These are phyloP conservation scores for Bambusicola thoracicus DNA, from an alignment of 2,113 vertebrate genomes.

Conservation along the genomic window DNA sequence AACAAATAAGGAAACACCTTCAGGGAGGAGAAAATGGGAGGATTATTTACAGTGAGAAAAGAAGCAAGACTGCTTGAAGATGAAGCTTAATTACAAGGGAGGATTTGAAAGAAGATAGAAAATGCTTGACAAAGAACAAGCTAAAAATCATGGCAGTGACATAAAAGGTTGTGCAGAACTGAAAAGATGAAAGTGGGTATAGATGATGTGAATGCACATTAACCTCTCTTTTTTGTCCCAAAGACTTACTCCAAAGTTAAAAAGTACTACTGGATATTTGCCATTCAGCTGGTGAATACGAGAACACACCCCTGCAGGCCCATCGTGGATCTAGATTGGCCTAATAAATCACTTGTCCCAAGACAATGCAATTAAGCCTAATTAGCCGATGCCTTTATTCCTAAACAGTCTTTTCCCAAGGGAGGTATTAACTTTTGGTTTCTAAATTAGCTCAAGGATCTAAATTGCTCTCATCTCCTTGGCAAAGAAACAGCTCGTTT, in stretches of 20 bases:
- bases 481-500: constrained; percentile 45
- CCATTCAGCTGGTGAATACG: constrained; percentile 35
- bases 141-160: background rate
- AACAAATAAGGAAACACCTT: background rate
- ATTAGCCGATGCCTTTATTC: constrained; percentile 72
- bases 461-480: constrained; percentile 66
- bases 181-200: background rate
- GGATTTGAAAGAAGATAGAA: background rate
- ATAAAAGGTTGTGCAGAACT: background rate
- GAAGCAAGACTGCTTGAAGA: background rate
- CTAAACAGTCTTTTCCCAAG: constrained; percentile 69
- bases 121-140: constrained; percentile 17
- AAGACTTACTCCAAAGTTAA: constrained; percentile 39
- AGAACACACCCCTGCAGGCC: constrained; percentile 64
- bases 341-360: constrained; percentile 76
- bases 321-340: constrained; percentile 67
- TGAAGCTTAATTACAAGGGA: constrained; percentile 22
- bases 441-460: constrained; percentile 70
- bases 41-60: constrained; percentile 16
- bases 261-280: constrained; percentile 66
- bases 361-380: constrained; percentile 77
- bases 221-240: background rate
- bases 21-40: background rate
- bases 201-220: constrained; percentile 13
- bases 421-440: constrained; percentile 74